phyloP scores from a whole-genome alignment of 2,888 invertebrate genomes.

The Chironomus riparius region DNA sequence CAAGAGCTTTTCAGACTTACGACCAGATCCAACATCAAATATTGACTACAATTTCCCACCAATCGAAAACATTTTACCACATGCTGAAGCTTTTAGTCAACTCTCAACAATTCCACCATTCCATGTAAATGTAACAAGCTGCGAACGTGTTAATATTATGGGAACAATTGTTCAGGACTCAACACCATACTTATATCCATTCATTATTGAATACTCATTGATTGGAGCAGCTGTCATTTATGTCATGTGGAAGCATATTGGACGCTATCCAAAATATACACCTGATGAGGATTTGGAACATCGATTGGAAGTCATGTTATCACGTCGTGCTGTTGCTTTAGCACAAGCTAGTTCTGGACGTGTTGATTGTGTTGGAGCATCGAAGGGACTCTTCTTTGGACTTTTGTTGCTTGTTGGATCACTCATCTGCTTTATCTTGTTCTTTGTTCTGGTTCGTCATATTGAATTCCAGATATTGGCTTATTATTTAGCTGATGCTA shows the following conservation, averaged over 20 bases:
- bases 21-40: slow-evolving; percentile 18
- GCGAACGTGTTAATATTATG: slow-evolving; percentile 82
- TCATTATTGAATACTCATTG: slow-evolving; percentile 90
- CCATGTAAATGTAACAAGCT: slow-evolving; percentile 48
- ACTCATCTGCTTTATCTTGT: slow-evolving; percentile 85
- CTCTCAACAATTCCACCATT: slow-evolving; percentile 41
- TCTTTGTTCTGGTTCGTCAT: slow-evolving; percentile 89
- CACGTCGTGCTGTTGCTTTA: slow-evolving; percentile 75
- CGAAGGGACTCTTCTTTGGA: slow-evolving; percentile 87
- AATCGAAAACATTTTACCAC: slow-evolving; percentile 37
- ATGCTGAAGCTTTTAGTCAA: slow-evolving; percentile 47
- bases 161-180: slow-evolving; percentile 86
- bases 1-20: slow-evolving; percentile 1
- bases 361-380: slow-evolving; percentile 91
- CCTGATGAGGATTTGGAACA: slow-evolving; percentile 80
- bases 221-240: slow-evolving; percentile 93
- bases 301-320: slow-evolving; percentile 78
- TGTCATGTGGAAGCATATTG: slow-evolving; percentile 94
- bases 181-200: slow-evolving; percentile 90
- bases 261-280: slow-evolving; percentile 72
- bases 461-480: slow-evolving; percentile 73
- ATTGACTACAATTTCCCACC: slow-evolving; percentile 43
- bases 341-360: slow-evolving; percentile 75
- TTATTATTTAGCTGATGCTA: slow-evolving; percentile 83
- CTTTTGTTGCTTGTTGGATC: slow-evolving; percentile 80